A percentile compares a stretch with the other conserved stretches of the same genome.
Conservation (phyloP, 2,797 vertebrate genomes). For the Taenioides sp. region DNA sequence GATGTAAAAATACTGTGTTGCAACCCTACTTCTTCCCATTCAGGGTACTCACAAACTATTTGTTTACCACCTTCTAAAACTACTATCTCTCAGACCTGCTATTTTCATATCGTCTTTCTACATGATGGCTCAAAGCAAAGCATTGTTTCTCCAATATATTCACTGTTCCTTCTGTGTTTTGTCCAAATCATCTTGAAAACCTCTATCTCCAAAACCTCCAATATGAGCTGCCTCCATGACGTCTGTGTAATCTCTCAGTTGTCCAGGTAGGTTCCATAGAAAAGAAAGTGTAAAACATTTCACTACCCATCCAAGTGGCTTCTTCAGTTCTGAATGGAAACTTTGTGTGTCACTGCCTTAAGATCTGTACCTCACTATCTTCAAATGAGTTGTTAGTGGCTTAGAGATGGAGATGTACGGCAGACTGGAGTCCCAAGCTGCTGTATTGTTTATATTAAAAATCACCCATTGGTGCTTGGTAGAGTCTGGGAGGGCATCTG, state of each 20-base stretch:
- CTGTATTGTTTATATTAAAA: no score
- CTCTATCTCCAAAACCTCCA: no score
- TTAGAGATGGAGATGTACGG: no score
- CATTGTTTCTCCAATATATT: not conserved
- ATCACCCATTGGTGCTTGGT: not conserved
- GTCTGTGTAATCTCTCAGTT: no score
- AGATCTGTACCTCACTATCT: no score
- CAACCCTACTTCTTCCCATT: not conserved
- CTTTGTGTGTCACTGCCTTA: no score
- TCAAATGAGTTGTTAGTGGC: no score
- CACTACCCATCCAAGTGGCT: no score
- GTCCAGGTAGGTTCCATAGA: no score
- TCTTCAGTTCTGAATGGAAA: no score
- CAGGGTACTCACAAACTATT: not conserved
- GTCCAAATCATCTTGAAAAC: not conserved
- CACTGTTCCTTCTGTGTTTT: not conserved
- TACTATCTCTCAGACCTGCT: not conserved
- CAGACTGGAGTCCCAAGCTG: no score
- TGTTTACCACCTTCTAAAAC: not conserved
- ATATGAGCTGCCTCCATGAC: not conserved
- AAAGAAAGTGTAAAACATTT: no score
- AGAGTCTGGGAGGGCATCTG: not conserved
- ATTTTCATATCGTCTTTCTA: not conserved
- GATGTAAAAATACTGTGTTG: not conserved
- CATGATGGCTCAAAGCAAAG: not conserved